Base-by-base conservation (phyloP, 2,113 vertebrate species). In the Nycticebus coucang region DNA sequence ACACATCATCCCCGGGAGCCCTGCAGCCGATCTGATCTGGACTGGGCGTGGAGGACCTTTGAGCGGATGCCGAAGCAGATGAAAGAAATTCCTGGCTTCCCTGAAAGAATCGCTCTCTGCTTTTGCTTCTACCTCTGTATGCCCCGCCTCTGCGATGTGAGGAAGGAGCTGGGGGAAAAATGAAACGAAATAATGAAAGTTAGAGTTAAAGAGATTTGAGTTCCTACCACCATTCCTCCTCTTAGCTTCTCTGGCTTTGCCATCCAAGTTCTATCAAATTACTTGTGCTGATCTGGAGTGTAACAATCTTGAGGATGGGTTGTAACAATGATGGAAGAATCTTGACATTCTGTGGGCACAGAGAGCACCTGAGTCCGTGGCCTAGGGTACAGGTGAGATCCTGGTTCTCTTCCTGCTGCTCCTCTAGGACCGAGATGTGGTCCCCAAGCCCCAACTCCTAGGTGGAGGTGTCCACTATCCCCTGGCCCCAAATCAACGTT, bases 151-250 rank as follows among this genome's bases (percentile, higher is more conserved):
- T 68, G 3, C 7, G 93, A 41, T 80, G 15, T 0, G 26, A 1
- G 2, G 37, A 0, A 50, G 89, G 59, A 75, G 6, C 97, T 97
- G 10, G 24, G 22, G 21, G 45, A 45, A 91, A 72, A 60, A n/a
- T 3, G 10, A 80, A 41, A 62, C 2, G 7, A 53, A 92, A 75
- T 12, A 37, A 71, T 17, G 60, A 80, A 62, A 28, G 55, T 8
- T 0, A 21, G 50, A 1, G 2, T 24, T 66, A 18, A 7, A 0
- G 0, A 0, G 22, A 18, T 0, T 0, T 35, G 45, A 22, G 41
- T 5, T 77, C n/a, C 80, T 6, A 26, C 77, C 41, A 5, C 6
- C 0, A 5, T 19, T 19, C 33, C 33, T 26, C 33, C 37, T 81
- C 50, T 50, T 26, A 30, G 91, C 21, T 18, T 17, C 37, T 55